Base-by-base conservation (phyloP, 1,140 invertebrate genomes). In the Pseudobourletiella spinata region DNA sequence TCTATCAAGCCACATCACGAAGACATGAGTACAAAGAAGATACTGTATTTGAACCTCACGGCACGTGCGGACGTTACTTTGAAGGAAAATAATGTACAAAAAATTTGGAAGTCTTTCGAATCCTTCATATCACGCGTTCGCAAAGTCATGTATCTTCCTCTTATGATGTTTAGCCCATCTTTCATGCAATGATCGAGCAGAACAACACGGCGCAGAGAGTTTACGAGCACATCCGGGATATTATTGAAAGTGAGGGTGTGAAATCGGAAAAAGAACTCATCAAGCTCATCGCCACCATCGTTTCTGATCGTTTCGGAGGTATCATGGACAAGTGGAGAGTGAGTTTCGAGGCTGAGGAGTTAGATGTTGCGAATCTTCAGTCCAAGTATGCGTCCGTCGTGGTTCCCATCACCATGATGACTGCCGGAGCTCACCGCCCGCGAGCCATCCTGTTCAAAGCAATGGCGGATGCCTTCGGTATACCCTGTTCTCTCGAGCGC, bases 401-500 rank as follows among this genome's bases (percentile, higher is more conserved):
- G 2, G 35, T 68, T 26, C 67, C 67, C 3, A 46, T 58, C 3
- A 54, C 54, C 25, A 59, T 62, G 48, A 30, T 66, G 1, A 61
- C 20, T 2, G 46, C 32, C 14, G 66, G 66, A 39, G 61, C 59
- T 1, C 63, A 61, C 42, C 43, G 67, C 28, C 44, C 63, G 15
- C 26, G 67, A 61, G 67, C 67, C 1, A 39, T 68, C 1, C 20
- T 68, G 3, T 68, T 68, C 42, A 55, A 68, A 63, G 57, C 64
- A 2, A 18, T 65, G 2, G 43, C 43, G n/a, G 63, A 68, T 29
- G 29, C 48, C 4, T 59, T 68, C 42, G 64, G 63, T 16, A 63
- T 68, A 54, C 67, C 67, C 20, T 68, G 60, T 24, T 59, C 67
- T 2, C 32, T 68, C 16, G 63, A 65, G 46, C 24, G 63, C 1